Evolutionary conservation across 2,113 vertebrate species (phyloP), one percentile per base, ranked within the genome.

Genomic region (Brachypteracias leptosomus): DNA sequence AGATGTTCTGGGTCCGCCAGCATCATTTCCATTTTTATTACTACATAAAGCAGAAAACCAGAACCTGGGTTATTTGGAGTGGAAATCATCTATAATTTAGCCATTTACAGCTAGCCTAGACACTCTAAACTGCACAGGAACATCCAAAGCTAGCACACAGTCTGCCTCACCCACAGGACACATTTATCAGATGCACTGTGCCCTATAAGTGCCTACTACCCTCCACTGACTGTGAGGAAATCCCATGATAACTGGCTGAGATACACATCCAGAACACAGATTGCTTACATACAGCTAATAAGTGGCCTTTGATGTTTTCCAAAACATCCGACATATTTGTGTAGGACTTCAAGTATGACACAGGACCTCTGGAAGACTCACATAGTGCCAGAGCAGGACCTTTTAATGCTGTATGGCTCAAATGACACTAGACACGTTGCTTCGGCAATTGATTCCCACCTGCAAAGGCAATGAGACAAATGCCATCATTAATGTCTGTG

Each of bases 381-480:
- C 1, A 3, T 0, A 3, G 26, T 28, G 12, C 33, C 18, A 17
- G 28, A 57, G 24, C 36, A 81, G 16, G 47, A 74, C 7, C 16
- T 71, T 62, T 17, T 29, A 40, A 9, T 40, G 75, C 35, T 82
- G 0, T 31, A 3, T 13, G 42, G 25, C 22, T 89, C 19, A 49
- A 55, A 21, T 0, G 3, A 67, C 5, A 15, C 5, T 5, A 16
- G 15, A n/a, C 21, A 40, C 11, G 17, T n/a, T 11, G 4, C 14
- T 77, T 71, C 81, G 66, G n/a, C 28, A 77, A 62, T 44, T 11
- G 31, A 38, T 18, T 40, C 36, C 15, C 59, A 76, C n/a, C n/a
- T 94, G 79, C 71, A 73, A 66, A 80, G 46, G 14, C 21, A 19
- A 0, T 18, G 40, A 86, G 17, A 84, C 8, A 83, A 67, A 55